These are phyloP conservation scores for Neodiprion lecontei DNA, from an alignment of 1,140 invertebrate species.

Conservation along the genomic window DNA sequence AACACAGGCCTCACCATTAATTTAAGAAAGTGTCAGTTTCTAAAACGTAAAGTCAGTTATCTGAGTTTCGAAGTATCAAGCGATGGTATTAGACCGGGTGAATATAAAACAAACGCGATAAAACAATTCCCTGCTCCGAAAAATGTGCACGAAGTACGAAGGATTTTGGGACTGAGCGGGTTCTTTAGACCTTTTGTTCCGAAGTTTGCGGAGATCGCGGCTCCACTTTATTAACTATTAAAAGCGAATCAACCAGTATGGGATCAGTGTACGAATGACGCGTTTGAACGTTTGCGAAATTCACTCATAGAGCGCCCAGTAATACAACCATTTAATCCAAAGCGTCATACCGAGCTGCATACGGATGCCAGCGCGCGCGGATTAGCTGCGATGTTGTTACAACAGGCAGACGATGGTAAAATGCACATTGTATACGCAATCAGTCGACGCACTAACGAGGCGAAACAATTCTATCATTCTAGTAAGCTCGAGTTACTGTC, in stretches of 20 bases:
- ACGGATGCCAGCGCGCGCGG: slow-evolving; percentile 43
- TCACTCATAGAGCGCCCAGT: slow-evolving; percentile 23
- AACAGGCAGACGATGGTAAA: slow-evolving; percentile 6
- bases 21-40: slow-evolving; percentile 40
- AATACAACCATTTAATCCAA: slow-evolving; percentile 32
- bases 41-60: slow-evolving; percentile 35
- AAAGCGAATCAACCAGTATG: slow-evolving; percentile 19
- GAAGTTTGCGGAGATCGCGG: slow-evolving; percentile 34
- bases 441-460: slow-evolving; percentile 30
- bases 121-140: slow-evolving; percentile 35
- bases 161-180: slow-evolving; percentile 40
- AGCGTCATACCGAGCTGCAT: slow-evolving; percentile 39
- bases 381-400: slow-evolving; percentile 36
- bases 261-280: too few relatives aligned
- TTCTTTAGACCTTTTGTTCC: slow-evolving; percentile 44
- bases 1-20: slow-evolving; percentile 34
- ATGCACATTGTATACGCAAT: slow-evolving; percentile 30
- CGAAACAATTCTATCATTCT: slow-evolving; percentile 35
- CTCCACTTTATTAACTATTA: slow-evolving; percentile 33
- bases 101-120: slow-evolving; percentile 36
- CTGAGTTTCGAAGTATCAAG: slow-evolving; percentile 38
- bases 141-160: slow-evolving; percentile 34
- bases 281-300: too few relatives aligned
- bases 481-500: slow-evolving; percentile 37
- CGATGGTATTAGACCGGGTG: slow-evolving; percentile 32